Percentiles rank a stretch among this genome's conserved stretches.
Evolutionary conservation across 2,888 invertebrate genomes (phyloP).

Genomic region (Zygothrica quintamaculata): DNA sequence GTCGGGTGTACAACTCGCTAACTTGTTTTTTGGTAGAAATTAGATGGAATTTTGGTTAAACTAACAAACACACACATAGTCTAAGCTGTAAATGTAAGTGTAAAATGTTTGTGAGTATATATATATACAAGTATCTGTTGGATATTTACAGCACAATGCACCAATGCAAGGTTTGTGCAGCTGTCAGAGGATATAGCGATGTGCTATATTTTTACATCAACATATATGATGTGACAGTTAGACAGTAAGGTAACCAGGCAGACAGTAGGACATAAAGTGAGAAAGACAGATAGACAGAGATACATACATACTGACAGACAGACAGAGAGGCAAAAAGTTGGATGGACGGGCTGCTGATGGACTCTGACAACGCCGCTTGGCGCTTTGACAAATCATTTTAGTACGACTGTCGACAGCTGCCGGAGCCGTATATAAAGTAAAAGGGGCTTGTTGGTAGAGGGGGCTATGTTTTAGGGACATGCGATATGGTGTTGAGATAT

Average conservation of each 20-base stretch:
- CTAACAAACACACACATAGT: too few relatives aligned
- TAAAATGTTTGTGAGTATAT: neutral
- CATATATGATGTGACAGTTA: constrained; percentile 27
- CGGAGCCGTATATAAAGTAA: constrained; percentile 31
- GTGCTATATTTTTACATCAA: constrained; percentile 46
- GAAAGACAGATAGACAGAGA: constrained; percentile 17
- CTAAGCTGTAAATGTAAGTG: too few relatives aligned
- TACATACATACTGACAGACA: too few relatives aligned
- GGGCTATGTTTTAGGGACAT: neutral
- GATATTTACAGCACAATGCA: constrained; percentile 13
- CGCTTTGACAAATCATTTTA: constrained; percentile 74
- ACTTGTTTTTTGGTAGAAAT: too few relatives aligned
- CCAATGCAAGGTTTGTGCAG: constrained; percentile 31
- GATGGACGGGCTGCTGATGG: constrained; percentile 57
- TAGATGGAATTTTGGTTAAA: too few relatives aligned
- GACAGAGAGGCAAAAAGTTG: constrained; percentile 29
- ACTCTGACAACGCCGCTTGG: constrained; percentile 53
- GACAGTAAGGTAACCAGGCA: constrained; percentile 8
- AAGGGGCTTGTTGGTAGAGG: neutral
- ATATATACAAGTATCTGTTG: neutral
- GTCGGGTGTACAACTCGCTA: too few relatives aligned
- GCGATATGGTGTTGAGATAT: constrained; percentile 23
- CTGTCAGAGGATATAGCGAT: constrained; percentile 33
- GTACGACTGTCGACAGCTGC: constrained; percentile 58
- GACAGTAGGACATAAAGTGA: constrained; percentile 15